Evolutionary conservation across 2,888 invertebrate genomes (phyloP), one percentile per base, ranked within the genome.

Genomic region (Agonopterix arenella): DNA sequence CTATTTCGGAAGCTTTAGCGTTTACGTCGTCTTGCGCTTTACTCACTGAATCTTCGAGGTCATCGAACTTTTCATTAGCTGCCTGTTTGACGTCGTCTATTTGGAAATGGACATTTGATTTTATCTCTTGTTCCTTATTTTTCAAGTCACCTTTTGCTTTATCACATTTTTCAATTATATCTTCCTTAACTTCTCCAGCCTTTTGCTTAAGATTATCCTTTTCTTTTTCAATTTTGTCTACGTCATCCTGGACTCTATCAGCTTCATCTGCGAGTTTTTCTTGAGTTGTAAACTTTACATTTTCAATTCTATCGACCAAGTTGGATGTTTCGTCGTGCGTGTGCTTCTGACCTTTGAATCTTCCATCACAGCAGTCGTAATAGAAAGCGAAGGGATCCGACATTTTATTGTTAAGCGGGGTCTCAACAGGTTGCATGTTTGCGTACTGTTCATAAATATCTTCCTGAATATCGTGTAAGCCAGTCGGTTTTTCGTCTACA

Each of bases 341-440:
- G 55, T 89, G 85, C 65, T 85, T 84, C 52, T 76, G 73, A 36
- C 80, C 80, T 45, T 75, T 70, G 56, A 61, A 80, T 59, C 68
- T 79, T 1, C 80, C 77, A 58, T 85, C 80, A 52, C 88, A 84
- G 56, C 84, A 86, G 44, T 79, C 79, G 1, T 73, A 74, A 50
- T 80, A 77, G 49, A 80, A 81, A 52, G 76, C 70, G 72, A 88
- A 88, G 2, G 88, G 88, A 56, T 88, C 88, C 4, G 61, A 58
- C 36, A 65, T 72, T 41, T 76, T 74, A 38, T 64, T 63, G 43
- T 64, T 66, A 36, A 76, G 18, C 2, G 88, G 88, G 1, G 88
- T 88, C 1, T 84, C 84, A 1, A 88, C 84, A 0, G 88, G 86
- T 60, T 88, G 86, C 85, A 85, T 88, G 43, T 80, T 70, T 36